Conservation (phyloP, 2,888 invertebrate genomes). For the Brassicogethes aeneus region DNA sequence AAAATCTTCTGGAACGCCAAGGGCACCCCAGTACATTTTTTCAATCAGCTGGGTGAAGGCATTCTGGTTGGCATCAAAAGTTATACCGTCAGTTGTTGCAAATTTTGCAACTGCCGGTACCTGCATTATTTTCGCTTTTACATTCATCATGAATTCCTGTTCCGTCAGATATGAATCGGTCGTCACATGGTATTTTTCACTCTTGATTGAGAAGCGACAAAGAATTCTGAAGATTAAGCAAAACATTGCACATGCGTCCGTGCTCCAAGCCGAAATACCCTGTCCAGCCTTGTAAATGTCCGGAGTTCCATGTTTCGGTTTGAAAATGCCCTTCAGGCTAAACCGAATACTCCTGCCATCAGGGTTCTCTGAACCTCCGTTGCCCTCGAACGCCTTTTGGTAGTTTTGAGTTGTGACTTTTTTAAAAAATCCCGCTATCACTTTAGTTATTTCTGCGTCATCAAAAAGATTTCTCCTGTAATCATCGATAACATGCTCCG, state of each 20-base stretch:
- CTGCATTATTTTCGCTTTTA: no score
- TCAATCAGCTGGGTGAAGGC: no score
- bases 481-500: not conserved
- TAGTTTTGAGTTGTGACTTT: slow-evolving; percentile 2
- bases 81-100: no score
- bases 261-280: slow-evolving; percentile 7
- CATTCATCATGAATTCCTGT: no score
- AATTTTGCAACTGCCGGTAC: no score
- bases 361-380: slow-evolving; percentile 2
- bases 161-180: slow-evolving; percentile 5
- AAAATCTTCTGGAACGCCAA: slow-evolving; percentile 4
- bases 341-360: slow-evolving; percentile 6
- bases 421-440: slow-evolving; percentile 4
- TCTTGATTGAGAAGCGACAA: slow-evolving; percentile 1
- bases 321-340: slow-evolving; percentile 7
- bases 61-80: no score
- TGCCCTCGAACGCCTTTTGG: not conserved
- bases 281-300: slow-evolving; percentile 10
- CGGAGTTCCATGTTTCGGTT: slow-evolving; percentile 6
- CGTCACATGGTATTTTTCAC: slow-evolving; percentile 1
- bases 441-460: slow-evolving; percentile 6
- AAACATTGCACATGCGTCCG: slow-evolving; percentile 7
- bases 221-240: slow-evolving; percentile 6
- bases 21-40: slow-evolving; percentile 7
- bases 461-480: slow-evolving; percentile 1